These are phyloP conservation scores for Hystrix cristata DNA, from an alignment of 2,113 vertebrate genomes.

Conservation along the genomic window DNA sequence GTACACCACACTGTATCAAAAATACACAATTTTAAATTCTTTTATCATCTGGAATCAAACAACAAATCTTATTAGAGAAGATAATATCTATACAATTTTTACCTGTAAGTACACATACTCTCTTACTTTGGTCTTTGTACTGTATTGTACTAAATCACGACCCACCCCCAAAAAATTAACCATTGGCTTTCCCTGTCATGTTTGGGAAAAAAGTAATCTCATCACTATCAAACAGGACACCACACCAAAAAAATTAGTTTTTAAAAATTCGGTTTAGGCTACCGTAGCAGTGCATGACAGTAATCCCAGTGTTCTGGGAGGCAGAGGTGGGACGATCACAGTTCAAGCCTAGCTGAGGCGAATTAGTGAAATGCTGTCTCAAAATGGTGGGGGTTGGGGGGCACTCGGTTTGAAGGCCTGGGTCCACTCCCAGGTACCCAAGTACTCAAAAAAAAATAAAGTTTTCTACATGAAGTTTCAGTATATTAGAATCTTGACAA, in stretches of 20 bases:
- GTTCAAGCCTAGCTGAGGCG: neutral
- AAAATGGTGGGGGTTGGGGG: neutral
- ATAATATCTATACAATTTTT: neutral
- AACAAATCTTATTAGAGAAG: neutral
- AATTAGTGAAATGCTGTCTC: neutral
- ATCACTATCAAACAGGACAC: slow-evolving; percentile 17
- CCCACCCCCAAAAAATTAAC: neutral
- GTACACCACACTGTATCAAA: neutral
- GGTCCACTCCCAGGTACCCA: neutral
- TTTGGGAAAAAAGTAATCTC: slow-evolving; percentile 14
- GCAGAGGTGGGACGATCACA: no score
- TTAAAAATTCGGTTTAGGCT: neutral
- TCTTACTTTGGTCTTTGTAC: neutral
- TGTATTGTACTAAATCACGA: neutral
- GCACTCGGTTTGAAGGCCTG: neutral
- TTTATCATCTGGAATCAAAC: slow-evolving; percentile 14
- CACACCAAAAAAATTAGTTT: neutral
- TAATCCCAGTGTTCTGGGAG: neutral
- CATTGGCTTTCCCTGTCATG: neutral
- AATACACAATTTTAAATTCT: neutral
- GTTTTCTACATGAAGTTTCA: neutral
- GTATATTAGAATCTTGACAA: slow-evolving; percentile 24
- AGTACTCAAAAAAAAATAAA: neutral
- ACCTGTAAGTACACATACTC: neutral
- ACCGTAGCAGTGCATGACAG: neutral